Evolutionary conservation across 2,888 invertebrate species (phyloP), one percentile per base, ranked within the genome.

Genomic region (Boloria selene): DNA sequence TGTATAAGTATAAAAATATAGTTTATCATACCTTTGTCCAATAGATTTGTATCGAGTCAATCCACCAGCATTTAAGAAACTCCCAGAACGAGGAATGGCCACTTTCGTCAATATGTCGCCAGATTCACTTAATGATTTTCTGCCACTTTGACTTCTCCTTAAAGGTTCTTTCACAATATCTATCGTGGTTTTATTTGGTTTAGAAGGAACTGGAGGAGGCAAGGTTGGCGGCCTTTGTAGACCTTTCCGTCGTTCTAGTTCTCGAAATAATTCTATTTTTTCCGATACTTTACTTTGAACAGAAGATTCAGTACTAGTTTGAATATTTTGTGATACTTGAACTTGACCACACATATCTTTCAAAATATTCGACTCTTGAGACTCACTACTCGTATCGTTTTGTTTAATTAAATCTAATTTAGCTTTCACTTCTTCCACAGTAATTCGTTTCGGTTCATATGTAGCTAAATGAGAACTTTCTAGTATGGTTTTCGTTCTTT

Each of bases 101-200:
- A 97, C 96, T 84, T 96, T 96, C 0, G 97, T 97, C 76, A 97
- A 86, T 75, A 96, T 95, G 82, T 97, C 97, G 7, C 97, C 97
- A 64, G 94, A 93, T 70, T 95, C 94, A 64, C 83, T 91, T 31
- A 90, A 76, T 44, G 92, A 91, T 69, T 92, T 89, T 71, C 92
- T 83, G 44, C 88, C 87, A 71, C 92, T 93, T 72, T 92, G 92
- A 72, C 84, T 91, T 75, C 93, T 82, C 71, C 90, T 79, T 68
- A 93, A 75, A 47, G 92, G 87, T 66, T 89, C 88, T 69, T 87
- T 87, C 1, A 85, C 79, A 44, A 75, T 78, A 44, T 84, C 85
- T 22, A 79, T 76, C 16, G 80, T 77, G 16, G 80, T 74, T 66
- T 84, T 84, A 22, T 77, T 70, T 26, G 90, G 87, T 68, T 92